Evolutionary conservation across 2,888 invertebrate genomes (phyloP).

Genomic region (Margaritifera margaritifera): DNA sequence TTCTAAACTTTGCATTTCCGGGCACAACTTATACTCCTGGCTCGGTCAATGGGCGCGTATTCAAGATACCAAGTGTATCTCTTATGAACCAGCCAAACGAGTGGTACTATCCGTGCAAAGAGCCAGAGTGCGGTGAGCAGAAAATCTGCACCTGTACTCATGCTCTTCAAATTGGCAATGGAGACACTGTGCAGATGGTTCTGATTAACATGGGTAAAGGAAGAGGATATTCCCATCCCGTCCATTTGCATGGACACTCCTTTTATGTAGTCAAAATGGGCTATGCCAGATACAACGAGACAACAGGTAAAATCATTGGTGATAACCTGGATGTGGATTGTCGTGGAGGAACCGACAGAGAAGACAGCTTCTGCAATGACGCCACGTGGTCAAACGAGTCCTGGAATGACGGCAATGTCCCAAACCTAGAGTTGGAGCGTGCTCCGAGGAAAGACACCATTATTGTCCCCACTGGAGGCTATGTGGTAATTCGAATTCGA

Average conservation of each 20-base stretch:
- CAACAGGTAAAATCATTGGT: conserved; percentile 29
- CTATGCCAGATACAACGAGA: conserved; percentile 37
- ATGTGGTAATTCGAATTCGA: conserved; percentile 64
- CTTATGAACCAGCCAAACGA: conserved; percentile 50
- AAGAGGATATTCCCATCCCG: conserved; percentile 59
- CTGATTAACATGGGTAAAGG: conserved; percentile 58
- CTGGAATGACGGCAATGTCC: conserved; percentile 56
- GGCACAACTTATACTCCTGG: conserved; percentile 44
- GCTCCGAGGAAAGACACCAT: conserved; percentile 66
- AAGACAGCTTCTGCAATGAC: conserved; percentile 53
- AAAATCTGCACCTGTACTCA: conserved; percentile 55
- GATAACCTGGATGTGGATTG: conserved; percentile 48
- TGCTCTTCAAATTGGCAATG: conserved; percentile 41
- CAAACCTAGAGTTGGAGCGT: conserved; percentile 48
- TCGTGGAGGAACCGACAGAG: conserved; percentile 29
- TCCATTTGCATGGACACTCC: conserved; percentile 67
- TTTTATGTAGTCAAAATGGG: conserved; percentile 67
- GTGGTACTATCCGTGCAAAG: conserved; percentile 45
- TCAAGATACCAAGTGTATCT: conserved; percentile 40
- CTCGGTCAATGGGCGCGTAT: conserved; percentile 52
- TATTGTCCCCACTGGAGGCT: conserved; percentile 67
- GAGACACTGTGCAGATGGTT: conserved; percentile 58
- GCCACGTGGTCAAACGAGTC: conserved; percentile 56
- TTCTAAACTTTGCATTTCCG: conserved; percentile 64
- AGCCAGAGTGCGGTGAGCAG: conserved; percentile 37